Evolutionary conservation across 2,113 vertebrate genomes (phyloP), one percentile per base, ranked within the genome.

Genomic region (Poeciliopsis occidentalis): DNA sequence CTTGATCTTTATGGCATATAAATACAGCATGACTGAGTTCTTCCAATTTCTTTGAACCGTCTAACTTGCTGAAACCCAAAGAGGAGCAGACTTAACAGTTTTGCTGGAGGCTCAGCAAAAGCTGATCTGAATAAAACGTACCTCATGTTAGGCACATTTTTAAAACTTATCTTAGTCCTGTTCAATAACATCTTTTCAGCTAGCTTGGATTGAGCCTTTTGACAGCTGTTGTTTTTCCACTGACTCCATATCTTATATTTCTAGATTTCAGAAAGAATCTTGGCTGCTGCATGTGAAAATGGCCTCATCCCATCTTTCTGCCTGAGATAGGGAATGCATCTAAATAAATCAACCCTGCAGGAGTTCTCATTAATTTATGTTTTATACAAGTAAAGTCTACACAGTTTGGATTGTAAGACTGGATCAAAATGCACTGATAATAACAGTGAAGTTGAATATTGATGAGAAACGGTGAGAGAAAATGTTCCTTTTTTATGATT

Each of bases 261-360:
- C 69, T 80, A 85, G 79, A 87, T 64, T 76, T 82, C 79, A 85
- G 79, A 61, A 78, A 39, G 60, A 81, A 41, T 78, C 80, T 54
- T 64, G 84, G 80, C 80, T 76, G 67, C 66, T 4, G 31, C 74
- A 77, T 64, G 69, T 91, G 79, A 81, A 81, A 71, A 26, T 54
- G 73, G 47, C 67, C 69, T 69, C 79, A 34, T 87, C 89, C 69
- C 69, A 78, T 84, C 79, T 72, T 79, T 86, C 87, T 82, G 85
- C 90, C 90, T 93, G 89, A 87, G 80, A 74, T 80, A 76, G 27
- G 44, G 60, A 71, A 65, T 80, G 51, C 39, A 32, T n/a, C 76
- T 68, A 39, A 61, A 39, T 71, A 57, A 37, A 29, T 22, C 8
- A 26, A 8, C 34, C 32, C 32, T 41, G 57, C 57, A 70, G 51